These are phyloP conservation scores for Rhopalosiphum maidis DNA, from an alignment of 1,140 invertebrate genomes.

Conservation along the genomic window DNA sequence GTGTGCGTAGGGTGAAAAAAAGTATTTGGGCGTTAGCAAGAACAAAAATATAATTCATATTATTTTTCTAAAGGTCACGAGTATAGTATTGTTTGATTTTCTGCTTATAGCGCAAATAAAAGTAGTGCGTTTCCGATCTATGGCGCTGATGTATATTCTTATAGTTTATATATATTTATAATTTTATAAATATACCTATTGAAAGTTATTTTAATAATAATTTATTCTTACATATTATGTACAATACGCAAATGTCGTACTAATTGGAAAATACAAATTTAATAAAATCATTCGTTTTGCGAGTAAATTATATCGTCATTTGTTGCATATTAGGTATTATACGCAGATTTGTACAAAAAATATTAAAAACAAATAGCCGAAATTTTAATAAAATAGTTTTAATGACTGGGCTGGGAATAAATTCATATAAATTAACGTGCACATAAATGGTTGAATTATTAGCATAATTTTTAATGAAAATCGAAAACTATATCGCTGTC, in stretches of 20 bases:
- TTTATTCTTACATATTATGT: background rate
- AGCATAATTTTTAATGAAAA: background rate
- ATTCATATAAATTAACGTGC: background rate
- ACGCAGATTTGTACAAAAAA: background rate
- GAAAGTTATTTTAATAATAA: background rate
- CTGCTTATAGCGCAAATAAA: background rate
- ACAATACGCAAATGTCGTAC: background rate
- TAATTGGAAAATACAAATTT: background rate
- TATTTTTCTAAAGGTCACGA: background rate
- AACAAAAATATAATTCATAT: background rate
- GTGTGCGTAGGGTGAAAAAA: background rate
- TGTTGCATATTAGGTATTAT: background rate
- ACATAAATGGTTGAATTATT: background rate
- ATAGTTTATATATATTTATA: background rate
- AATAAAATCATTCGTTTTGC: background rate
- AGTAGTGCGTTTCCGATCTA: background rate
- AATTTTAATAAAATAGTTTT: background rate
- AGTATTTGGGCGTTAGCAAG: background rate
- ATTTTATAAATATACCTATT: background rate
- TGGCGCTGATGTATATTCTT: background rate
- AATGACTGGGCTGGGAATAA: background rate
- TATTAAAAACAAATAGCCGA: background rate
- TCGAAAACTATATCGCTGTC: background rate
- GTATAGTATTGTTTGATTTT: background rate
- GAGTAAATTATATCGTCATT: background rate